Evolutionary conservation across 2,888 invertebrate species (phyloP).

Genomic region (Anarsia innoxiella): DNA sequence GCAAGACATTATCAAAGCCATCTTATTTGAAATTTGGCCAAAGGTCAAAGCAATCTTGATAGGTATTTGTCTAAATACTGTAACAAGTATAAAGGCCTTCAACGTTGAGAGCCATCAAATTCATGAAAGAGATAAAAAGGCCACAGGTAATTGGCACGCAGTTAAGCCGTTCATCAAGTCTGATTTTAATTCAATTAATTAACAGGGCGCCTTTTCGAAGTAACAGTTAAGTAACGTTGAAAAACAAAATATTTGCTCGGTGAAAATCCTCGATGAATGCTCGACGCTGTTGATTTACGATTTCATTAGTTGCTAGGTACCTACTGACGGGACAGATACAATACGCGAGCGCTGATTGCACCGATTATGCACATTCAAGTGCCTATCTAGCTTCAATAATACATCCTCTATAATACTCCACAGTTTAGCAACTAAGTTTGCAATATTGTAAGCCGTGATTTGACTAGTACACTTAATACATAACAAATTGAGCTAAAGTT

Average conservation of each 20-base stretch:
- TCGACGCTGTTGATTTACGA: conserved; percentile 62
- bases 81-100: not conserved
- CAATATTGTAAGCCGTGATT: too few species aligned
- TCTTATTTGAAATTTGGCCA: too few species aligned
- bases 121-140: conserved; percentile 2
- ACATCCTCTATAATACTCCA: too few species aligned
- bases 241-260: conserved; percentile 27
- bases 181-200: conserved; percentile 54
- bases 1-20: too few species aligned
- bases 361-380: conserved; percentile 25
- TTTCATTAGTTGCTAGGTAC: conserved; percentile 61
- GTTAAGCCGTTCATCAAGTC: conserved; percentile 42
- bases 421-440: too few species aligned
- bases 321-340: conserved; percentile 40
- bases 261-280: conserved; percentile 39
- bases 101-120: not conserved
- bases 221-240: conserved; percentile 30
- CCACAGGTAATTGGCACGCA: conserved; percentile 31
- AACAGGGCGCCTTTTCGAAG: conserved; percentile 43
- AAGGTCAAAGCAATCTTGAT: too few species aligned
- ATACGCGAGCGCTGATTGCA: conserved; percentile 42
- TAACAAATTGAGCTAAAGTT: too few species aligned
- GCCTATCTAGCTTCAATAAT: conserved; percentile 12
- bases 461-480: too few species aligned
- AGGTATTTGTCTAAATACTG: too few species aligned